phyloP scores from a whole-genome alignment of 2,797 vertebrate genomes.

The Harpagifer antarcticus region DNA sequence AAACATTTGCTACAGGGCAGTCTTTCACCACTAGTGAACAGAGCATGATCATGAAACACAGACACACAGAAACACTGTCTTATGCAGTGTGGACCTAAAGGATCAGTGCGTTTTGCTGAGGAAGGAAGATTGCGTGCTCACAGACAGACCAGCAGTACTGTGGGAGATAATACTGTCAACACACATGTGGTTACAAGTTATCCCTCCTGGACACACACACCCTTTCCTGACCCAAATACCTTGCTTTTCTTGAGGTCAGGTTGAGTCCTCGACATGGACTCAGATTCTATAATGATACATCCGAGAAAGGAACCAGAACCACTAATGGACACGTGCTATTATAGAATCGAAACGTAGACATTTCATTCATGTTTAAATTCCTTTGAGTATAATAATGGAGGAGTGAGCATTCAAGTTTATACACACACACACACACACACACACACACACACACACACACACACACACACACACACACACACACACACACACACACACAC shows the following conservation, averaged over 20 bases:
- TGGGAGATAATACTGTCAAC: slow-evolving; percentile 63
- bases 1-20: slow-evolving; percentile 44
- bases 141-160: slow-evolving; percentile 60
- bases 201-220: slow-evolving; percentile 36
- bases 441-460: slow-evolving; percentile 53
- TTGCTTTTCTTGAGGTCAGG: slow-evolving; percentile 59
- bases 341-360: slow-evolving; percentile 63
- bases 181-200: slow-evolving; percentile 48
- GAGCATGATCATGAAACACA: slow-evolving; percentile 21
- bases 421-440: slow-evolving; percentile 26
- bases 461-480: too few relatives aligned
- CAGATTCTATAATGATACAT: slow-evolving; percentile 59
- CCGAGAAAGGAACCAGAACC: slow-evolving; percentile 49
- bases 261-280: slow-evolving; percentile 45
- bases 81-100: slow-evolving; percentile 42
- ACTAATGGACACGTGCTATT: slow-evolving; percentile 63
- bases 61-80: slow-evolving; percentile 30
- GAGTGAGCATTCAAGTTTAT: slow-evolving; percentile 58
- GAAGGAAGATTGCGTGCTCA: slow-evolving; percentile 64
- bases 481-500: slow-evolving; percentile 34
- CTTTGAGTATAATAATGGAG: slow-evolving; percentile 61
- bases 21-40: slow-evolving; percentile 22
- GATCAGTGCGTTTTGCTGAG: slow-evolving; percentile 72
- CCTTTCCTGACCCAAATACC: slow-evolving; percentile 60
- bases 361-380: slow-evolving; percentile 69